Evolutionary conservation across 2,888 invertebrate genomes (phyloP), one percentile per base, ranked within the genome.

Genomic region (Lasioglossum lativentre): DNA sequence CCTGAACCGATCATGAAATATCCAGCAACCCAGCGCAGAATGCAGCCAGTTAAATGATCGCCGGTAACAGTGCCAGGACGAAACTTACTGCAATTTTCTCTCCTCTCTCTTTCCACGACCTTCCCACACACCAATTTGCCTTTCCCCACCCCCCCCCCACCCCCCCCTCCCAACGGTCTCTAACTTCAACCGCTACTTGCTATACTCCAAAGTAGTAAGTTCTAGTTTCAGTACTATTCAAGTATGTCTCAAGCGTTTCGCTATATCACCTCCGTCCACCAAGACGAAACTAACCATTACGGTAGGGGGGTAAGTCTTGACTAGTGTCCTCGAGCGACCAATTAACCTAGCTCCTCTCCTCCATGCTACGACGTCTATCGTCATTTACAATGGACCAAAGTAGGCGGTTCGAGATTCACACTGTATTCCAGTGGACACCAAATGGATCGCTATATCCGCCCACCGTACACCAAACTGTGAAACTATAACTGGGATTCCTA

Each of bases 201-300:
- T 59, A 59, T 59, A 59, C 59, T 27, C 59, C 59, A 59, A 59
- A 59, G 59, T 59, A 59, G 59, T 59, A 59, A 59, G 59, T 59
- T 59, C 59, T 59, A 59, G 59, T 59, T 59, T 30, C 59, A 59
- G 59, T 59, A 59, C 59, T 16, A 59, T 59, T 59, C 59, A 59
- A 59, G 59, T 59, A 59, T 16, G 59, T 59, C 59, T 59, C 59
- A 27, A 59, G 59, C 27, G 59, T 59, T 59, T 59, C 59, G 27
- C 59, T 59, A 27, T 59, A 59, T 59, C 59, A 59, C 27, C 16
- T 16, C 59, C 59, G 27, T 59, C 59, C 27, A 59, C 59, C 59
- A 59, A 59, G 59, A 14, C 59, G 59, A 59, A 59, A 59, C 59
- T 59, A 59, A 59, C 59, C 59, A 59, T 59, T 59, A 59, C 59